Base-by-base conservation (phyloP, 2,797 vertebrate genomes). In the Sebastes steindachneri region DNA sequence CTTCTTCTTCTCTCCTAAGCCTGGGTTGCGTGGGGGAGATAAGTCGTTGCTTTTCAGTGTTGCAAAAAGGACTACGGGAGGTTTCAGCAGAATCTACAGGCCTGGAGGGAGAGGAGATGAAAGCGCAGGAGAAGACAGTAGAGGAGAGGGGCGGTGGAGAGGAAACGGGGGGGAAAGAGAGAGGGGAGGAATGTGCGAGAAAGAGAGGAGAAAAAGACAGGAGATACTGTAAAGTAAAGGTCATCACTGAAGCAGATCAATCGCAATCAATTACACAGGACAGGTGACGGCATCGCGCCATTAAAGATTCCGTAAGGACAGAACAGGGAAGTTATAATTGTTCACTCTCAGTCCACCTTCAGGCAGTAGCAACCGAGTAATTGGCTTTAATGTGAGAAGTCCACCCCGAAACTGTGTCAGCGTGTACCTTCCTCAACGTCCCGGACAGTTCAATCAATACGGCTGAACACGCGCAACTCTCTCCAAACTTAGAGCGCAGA, bases 11-110 rank as follows among this genome's bases (percentile, higher is more conserved):
- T 90, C 93, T 93, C 84, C 86, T 88, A 87, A 89, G 93, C 90
- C 93, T 86, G 84, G 91, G 85, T 93, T 91, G 85, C 71, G 76
- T 91, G 91, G 88, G 87, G 93, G 87, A 90, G 92, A 88, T 91
- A 91, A 86, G 91, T 93, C 78, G 92, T 87, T 92, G 91, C 89
- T 95, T 91, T 90, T 94, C 94, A 91, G 93, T 93, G 93, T 94
- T 94, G 90, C 91, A 85, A 92, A 94, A 89, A 90, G 86, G 88
- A 89, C 93, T 91, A 94, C 72, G 35, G 88, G 94, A 90, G 89
- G 87, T 80, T 91, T 93, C 92, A 86, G 95, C 83, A 79, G 87
- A 89, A 92, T 93, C 94, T 96, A 96, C 95, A 96, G 92, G 92
- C 95, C 96, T 96, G 90, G 68, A 45, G 81, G 75, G 68, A 79